A percentile compares a stretch with the other conserved stretches of the same genome.
Evolutionary conservation across 2,888 invertebrate species (phyloP).

Genomic region (Hartigia nigra): DNA sequence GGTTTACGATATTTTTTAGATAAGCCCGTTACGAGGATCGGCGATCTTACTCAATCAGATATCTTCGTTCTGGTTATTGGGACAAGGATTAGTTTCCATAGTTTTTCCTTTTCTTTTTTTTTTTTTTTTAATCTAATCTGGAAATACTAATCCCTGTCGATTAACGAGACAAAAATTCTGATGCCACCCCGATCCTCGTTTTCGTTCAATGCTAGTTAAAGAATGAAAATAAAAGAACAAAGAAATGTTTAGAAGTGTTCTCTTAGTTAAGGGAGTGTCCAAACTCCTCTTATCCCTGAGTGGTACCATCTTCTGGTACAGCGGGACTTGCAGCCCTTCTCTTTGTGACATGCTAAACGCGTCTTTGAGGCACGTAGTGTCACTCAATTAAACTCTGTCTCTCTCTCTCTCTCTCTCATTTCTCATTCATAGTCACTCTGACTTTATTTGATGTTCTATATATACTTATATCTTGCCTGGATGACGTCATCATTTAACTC

Average conservation of each 20-base stretch:
- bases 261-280: not conserved
- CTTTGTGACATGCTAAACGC: not conserved
- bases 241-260: not conserved
- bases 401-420: not conserved
- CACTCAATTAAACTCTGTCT: not conserved
- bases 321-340: not conserved
- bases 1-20: constrained; percentile 55
- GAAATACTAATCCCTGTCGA: constrained; percentile 7
- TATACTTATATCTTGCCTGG: not conserved
- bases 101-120: not conserved
- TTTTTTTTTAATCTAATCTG: not conserved
- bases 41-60: not conserved
- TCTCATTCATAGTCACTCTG: not conserved
- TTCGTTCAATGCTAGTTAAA: constrained; percentile 39
- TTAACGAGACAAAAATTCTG: constrained; percentile 21
- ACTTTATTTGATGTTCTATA: not conserved
- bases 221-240: constrained; percentile 10
- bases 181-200: constrained; percentile 31
- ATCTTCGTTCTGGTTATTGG: not conserved
- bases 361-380: not conserved
- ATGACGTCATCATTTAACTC: not conserved
- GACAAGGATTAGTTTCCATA: not conserved
- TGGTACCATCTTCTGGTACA: not conserved
- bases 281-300: not conserved
- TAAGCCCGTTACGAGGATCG: constrained; percentile 20